These are phyloP conservation scores for Rhagonycha fulva DNA, from an alignment of 2,888 invertebrate species.

Conservation along the genomic window DNA sequence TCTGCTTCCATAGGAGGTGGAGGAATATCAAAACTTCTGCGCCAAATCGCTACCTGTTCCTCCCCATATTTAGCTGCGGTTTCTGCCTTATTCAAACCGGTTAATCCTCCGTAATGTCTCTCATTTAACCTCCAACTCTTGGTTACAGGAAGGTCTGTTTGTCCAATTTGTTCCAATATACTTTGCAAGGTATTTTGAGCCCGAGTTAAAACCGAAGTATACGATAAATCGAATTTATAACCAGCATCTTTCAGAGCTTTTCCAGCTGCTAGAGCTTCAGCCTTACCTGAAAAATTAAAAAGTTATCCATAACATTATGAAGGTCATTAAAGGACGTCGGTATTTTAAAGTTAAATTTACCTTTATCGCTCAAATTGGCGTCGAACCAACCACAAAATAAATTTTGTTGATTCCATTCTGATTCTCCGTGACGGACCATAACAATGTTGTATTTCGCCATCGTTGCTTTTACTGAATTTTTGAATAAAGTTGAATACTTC, in stretches of 20 bases:
- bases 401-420: conserved; percentile 67
- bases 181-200: conserved; percentile 63
- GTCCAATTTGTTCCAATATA: conserved; percentile 63
- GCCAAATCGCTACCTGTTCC: conserved; percentile 82
- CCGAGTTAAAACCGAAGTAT: conserved; percentile 66
- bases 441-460: conserved; percentile 61
- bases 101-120: conserved; percentile 69
- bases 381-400: conserved; percentile 69
- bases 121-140: conserved; percentile 70
- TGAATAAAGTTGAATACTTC: background rate
- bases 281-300: conserved; percentile 55
- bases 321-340: conserved; percentile 26
- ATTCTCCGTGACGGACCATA: conserved; percentile 69
- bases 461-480: background rate
- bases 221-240: conserved; percentile 64
- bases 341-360: conserved; percentile 47
- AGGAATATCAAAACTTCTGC: conserved; percentile 82
- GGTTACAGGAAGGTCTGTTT: conserved; percentile 59
- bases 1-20: conserved; percentile 83
- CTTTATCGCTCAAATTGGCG: conserved; percentile 63
- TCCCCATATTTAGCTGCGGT: conserved; percentile 70
- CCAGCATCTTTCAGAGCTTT: conserved; percentile 64
- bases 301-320: background rate
- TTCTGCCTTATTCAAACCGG: conserved; percentile 69
- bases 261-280: conserved; percentile 64